Percentiles rank a stretch among this genome's conserved stretches.
Conservation (phyloP, 2,888 invertebrate genomes). For the Drosophila kanekoi region DNA sequence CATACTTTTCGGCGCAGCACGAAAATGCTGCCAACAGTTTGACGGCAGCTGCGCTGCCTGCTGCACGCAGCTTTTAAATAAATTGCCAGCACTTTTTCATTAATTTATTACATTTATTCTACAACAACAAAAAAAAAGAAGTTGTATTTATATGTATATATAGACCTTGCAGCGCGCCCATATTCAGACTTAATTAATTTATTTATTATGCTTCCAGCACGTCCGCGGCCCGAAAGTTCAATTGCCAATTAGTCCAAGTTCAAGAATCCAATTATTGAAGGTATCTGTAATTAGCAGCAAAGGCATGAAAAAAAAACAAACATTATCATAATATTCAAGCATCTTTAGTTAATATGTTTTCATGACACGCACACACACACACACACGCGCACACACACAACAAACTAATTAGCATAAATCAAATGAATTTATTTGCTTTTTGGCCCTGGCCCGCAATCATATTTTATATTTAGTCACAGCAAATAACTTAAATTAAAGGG, state of each 20-base stretch:
- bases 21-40: neutral
- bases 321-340: slow-evolving; percentile 26
- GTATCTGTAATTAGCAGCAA: slow-evolving; percentile 74
- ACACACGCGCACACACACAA: slow-evolving; percentile 12
- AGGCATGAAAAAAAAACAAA: slow-evolving; percentile 45
- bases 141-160: slow-evolving; percentile 1
- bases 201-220: slow-evolving; percentile 36
- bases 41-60: neutral
- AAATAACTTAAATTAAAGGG: too few relatives aligned
- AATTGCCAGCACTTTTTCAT: slow-evolving; percentile 6
- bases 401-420: slow-evolving; percentile 65
- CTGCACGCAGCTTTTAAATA: neutral
- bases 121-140: slow-evolving; percentile 13
- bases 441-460: slow-evolving; percentile 23
- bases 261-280: slow-evolving; percentile 81
- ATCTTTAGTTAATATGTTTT: too few relatives aligned
- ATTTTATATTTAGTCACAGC: too few relatives aligned
- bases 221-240: slow-evolving; percentile 28
- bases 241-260: slow-evolving; percentile 78
- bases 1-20: slow-evolving; percentile 44
- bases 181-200: slow-evolving; percentile 56
- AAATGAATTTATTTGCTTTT: slow-evolving; percentile 54
- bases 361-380: too few relatives aligned
- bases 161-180: slow-evolving; percentile 16
- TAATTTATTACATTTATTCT: slow-evolving; percentile 42